Evolutionary conservation across 2,113 vertebrate genomes (phyloP).

Genomic region (Dipodomys spectabilis): DNA sequence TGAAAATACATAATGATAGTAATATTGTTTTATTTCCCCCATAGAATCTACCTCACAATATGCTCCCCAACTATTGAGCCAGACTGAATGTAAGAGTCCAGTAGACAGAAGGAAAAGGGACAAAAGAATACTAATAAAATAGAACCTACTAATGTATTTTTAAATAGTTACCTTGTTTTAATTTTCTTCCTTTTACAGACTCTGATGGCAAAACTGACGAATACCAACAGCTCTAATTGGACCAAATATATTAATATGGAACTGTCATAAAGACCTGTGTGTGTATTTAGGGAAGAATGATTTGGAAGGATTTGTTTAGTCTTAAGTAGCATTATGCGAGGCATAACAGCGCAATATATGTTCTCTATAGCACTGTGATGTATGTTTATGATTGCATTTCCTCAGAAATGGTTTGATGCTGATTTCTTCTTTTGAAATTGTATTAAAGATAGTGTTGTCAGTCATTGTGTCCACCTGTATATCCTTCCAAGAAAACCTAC

Average conservation of each 20-base stretch:
- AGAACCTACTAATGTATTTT: neutral
- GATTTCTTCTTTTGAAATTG: neutral
- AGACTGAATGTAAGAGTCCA: neutral
- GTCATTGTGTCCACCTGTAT: neutral
- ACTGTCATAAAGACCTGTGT: neutral
- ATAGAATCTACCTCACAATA: neutral
- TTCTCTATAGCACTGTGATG: neutral
- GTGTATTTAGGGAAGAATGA: neutral
- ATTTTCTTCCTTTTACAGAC: slow-evolving; percentile 62
- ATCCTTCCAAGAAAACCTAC: neutral
- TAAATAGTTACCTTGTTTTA: slow-evolving; percentile 21
- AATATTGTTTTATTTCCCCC: neutral
- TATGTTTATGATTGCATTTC: neutral
- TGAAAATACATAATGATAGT: neutral
- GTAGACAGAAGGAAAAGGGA: neutral
- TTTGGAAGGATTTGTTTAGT: slow-evolving; percentile 13
- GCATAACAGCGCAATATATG: neutral
- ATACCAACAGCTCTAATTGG: neutral
- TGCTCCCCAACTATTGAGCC: neutral
- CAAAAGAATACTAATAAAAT: slow-evolving; percentile 17
- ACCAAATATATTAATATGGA: neutral
- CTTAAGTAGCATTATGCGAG: neutral
- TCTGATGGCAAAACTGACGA: neutral
- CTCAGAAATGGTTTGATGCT: neutral
- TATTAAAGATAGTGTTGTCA: neutral